phyloP scores from a whole-genome alignment of 2,888 invertebrate genomes.

The Morpho achilles region DNA sequence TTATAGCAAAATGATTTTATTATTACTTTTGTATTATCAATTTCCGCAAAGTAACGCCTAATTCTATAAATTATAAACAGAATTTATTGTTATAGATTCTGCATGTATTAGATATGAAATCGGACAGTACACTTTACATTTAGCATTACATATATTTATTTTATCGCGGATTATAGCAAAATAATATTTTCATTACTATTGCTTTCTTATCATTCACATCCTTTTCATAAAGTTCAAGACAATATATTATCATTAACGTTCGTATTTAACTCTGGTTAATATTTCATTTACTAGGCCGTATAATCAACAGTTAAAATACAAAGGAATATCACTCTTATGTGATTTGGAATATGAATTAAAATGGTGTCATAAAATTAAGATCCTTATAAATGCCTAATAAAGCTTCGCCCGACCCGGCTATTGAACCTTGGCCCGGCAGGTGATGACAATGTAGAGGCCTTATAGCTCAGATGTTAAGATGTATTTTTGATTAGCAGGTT shows the following conservation, averaged over 20 bases:
- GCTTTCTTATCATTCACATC: too few species aligned
- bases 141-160: too few species aligned
- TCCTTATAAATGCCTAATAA: constrained; percentile 20
- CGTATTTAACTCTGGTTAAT: constrained; percentile 8
- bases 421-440: constrained; percentile 33
- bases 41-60: too few species aligned
- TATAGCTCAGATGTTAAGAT: constrained; percentile 19
- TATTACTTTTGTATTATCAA: too few species aligned
- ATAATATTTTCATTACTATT: too few species aligned
- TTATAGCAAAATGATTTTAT: too few species aligned
- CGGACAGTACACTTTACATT: too few species aligned
- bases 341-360: background rate
- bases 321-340: background rate
- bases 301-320: constrained; percentile 1
- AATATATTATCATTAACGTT: background rate
- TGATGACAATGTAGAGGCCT: constrained; percentile 21
- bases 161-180: too few species aligned
- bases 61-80: too few species aligned
- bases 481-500: constrained; percentile 13
- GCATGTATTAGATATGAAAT: too few species aligned
- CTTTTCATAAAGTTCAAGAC: too few species aligned
- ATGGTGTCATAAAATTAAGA: constrained; percentile 1
- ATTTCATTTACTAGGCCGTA: constrained; percentile 3
- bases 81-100: too few species aligned
- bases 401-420: constrained; percentile 25